A percentile compares a stretch with the other conserved stretches of the same genome.
phyloP scores from a whole-genome alignment of 1,140 invertebrate species.

The Megathymus violae region DNA sequence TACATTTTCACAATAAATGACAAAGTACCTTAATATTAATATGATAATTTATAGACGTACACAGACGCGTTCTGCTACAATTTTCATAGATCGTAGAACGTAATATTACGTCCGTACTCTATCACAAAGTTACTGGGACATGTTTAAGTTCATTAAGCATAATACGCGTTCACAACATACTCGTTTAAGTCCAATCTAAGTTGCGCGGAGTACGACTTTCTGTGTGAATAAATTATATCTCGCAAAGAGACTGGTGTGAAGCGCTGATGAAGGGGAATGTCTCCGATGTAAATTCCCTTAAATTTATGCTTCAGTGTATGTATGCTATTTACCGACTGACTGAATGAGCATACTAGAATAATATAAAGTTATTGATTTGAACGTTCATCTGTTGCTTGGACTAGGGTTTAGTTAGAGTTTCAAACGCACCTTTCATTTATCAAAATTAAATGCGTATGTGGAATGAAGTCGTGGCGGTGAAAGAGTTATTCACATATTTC shows the following conservation, averaged over 20 bases:
- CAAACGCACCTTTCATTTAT: no score
- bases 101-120: constrained; percentile 37
- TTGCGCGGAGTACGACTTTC: constrained; percentile 71
- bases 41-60: no score
- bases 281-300: constrained; percentile 54
- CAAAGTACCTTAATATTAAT: no score
- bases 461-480: no score
- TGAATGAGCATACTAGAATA: no score
- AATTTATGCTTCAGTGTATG: constrained; percentile 26
- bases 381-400: no score
- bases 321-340: not conserved
- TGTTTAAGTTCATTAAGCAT: constrained; percentile 82
- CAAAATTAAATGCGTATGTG: no score
- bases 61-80: not conserved
- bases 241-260: constrained; percentile 63
- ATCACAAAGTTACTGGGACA: constrained; percentile 63
- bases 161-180: constrained; percentile 76
- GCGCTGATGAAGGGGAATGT: constrained; percentile 40
- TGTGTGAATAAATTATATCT: constrained; percentile 82
- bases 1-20: no score
- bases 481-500: no score
- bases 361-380: no score
- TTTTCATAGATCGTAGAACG: not conserved
- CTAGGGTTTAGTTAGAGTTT: no score
- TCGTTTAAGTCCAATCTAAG: constrained; percentile 83